phyloP scores from a whole-genome alignment of 2,888 invertebrate genomes.

The Tenthredo mesomela region DNA sequence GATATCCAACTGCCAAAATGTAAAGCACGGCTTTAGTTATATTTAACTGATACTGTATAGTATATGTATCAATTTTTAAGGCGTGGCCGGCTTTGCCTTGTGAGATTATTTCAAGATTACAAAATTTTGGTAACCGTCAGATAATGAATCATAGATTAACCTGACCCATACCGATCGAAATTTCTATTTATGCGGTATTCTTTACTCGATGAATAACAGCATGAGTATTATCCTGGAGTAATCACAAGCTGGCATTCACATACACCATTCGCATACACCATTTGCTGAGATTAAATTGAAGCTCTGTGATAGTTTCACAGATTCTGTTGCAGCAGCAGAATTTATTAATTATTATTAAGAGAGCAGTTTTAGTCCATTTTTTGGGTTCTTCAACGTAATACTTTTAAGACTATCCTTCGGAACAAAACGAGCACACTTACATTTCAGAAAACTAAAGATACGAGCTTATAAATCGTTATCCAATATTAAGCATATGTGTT shows the following conservation, averaged over 20 bases:
- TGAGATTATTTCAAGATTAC: no score
- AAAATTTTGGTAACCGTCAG: no score
- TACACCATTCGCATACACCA: neutral
- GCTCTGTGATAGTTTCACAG: no score
- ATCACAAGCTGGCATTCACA: neutral
- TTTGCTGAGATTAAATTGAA: no score
- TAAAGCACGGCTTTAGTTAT: neutral
- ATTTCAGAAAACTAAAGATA: neutral
- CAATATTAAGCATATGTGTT: neutral
- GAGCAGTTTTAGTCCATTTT: neutral
- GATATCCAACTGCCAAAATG: neutral
- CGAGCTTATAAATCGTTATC: neutral
- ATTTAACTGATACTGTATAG: no score
- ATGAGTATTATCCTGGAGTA: neutral
- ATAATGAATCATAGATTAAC: no score
- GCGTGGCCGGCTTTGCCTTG: no score
- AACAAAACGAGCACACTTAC: neutral
- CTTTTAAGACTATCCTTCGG: neutral
- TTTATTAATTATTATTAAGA: no score
- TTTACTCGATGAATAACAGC: neutral
- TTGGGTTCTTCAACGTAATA: neutral
- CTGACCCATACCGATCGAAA: no score
- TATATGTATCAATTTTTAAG: no score
- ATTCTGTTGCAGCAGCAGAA: no score
- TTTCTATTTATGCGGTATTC: neutral